A percentile compares a stretch with the other conserved stretches of the same genome.
phyloP scores from a whole-genome alignment of 2,113 vertebrate genomes.

The Trochalopteron elliotii region DNA sequence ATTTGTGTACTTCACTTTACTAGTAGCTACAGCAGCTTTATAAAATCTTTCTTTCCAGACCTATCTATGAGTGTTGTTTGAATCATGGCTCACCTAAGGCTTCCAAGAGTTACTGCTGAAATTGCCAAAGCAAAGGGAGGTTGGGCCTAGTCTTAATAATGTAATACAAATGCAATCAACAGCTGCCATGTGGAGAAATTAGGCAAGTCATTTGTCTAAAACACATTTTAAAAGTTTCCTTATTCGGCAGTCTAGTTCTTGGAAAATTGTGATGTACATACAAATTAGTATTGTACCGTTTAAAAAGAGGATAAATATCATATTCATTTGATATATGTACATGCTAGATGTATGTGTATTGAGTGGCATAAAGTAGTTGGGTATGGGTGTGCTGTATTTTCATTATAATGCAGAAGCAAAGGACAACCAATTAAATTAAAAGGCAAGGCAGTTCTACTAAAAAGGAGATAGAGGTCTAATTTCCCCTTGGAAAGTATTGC shows the following conservation, averaged over 20 bases:
- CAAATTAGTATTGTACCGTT: not conserved
- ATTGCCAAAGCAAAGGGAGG: not conserved
- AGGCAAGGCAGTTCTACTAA: not conserved
- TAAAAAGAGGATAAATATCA: not conserved
- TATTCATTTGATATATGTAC: not conserved
- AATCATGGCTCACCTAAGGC: not conserved
- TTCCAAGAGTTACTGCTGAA: not conserved
- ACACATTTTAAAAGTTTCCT: not conserved
- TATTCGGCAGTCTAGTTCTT: not conserved
- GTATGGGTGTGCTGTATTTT: not conserved
- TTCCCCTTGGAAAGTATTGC: not conserved
- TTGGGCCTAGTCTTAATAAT: not conserved
- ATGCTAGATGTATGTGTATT: not conserved
- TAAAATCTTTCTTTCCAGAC: not conserved
- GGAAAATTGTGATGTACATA: not conserved
- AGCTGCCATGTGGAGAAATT: not conserved
- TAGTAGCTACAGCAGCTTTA: not conserved
- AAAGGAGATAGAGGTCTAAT: not conserved
- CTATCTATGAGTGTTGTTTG: not conserved
- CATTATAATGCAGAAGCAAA: not conserved
- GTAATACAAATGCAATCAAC: not conserved
- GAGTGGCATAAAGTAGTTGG: not conserved
- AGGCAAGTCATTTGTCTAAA: not conserved
- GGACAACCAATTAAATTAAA: slow-evolving; percentile 13
- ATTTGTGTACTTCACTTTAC: not conserved